These are phyloP conservation scores for Paradisaea rubra DNA, from an alignment of 2,113 vertebrate species.

Conservation along the genomic window DNA sequence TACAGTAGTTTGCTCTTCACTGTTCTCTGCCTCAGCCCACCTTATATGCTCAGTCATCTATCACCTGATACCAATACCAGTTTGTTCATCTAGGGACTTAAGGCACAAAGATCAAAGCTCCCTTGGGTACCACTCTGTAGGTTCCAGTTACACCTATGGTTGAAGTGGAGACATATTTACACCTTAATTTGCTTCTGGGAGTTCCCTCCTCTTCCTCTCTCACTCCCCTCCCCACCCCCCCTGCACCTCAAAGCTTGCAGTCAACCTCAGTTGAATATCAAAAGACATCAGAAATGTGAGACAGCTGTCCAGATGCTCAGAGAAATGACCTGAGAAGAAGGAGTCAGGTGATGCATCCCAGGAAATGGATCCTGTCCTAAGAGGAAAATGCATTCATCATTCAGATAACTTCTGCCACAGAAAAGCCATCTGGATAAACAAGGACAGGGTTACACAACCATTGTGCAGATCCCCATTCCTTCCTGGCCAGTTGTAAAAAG, in stretches of 20 bases:
- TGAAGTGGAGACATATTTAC: neutral
- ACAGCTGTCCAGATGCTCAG: constrained; percentile 41
- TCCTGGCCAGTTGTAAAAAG: constrained; percentile 9
- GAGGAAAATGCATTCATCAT: constrained; percentile 59
- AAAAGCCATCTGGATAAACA: constrained; percentile 67
- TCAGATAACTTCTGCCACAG: constrained; percentile 37
- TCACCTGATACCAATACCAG: neutral
- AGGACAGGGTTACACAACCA: constrained; percentile 11
- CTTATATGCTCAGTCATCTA: neutral
- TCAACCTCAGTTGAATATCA: neutral
- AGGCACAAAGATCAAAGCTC: constrained; percentile 23
- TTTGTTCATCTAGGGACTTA: neutral
- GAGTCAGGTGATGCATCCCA: constrained; percentile 56
- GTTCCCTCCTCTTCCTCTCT: neutral
- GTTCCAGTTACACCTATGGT: constrained; percentile 15
- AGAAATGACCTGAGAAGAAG: constrained; percentile 50
- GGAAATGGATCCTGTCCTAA: constrained; percentile 49
- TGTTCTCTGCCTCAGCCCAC: neutral
- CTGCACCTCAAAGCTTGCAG: neutral
- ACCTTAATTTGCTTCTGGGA: neutral
- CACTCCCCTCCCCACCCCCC: neutral
- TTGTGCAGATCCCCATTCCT: neutral
- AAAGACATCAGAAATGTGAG: constrained; percentile 36
- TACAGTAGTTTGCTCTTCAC: neutral
- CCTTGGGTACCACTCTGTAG: neutral